Percentiles rank a stretch among this genome's conserved stretches.
Conservation (phyloP, 2,113 vertebrate genomes). For the Cricetomys ansorgei region DNA sequence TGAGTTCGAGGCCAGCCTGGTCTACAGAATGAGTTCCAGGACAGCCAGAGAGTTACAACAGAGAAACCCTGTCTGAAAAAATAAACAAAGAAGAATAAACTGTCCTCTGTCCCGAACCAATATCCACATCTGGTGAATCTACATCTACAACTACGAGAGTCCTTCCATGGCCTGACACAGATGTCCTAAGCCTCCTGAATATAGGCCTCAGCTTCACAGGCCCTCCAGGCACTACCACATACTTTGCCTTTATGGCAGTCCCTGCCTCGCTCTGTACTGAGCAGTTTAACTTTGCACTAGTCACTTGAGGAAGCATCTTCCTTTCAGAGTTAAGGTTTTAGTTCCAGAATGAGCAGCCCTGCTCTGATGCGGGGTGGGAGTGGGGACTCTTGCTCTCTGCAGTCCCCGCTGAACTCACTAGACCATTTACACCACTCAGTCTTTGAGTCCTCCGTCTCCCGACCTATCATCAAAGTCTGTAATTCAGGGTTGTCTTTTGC, state of each 20-base stretch:
- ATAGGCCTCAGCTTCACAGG: background rate
- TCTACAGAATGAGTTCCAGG: too few relatives aligned
- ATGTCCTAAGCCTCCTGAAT: background rate
- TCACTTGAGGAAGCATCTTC: background rate
- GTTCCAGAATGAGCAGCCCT: background rate
- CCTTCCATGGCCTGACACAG: background rate
- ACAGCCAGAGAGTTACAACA: too few relatives aligned
- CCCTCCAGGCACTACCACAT: background rate
- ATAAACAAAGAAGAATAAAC: too few relatives aligned
- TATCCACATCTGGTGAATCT: too few relatives aligned
- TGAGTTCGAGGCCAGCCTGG: too few relatives aligned
- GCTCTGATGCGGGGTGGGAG: background rate
- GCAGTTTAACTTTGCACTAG: background rate
- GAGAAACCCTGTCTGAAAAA: too few relatives aligned
- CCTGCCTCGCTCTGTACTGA: background rate
- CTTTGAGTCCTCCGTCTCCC: background rate
- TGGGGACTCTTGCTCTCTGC: background rate
- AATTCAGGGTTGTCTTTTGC: background rate
- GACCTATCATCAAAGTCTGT: background rate
- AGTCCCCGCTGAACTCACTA: background rate
- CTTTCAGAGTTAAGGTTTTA: background rate
- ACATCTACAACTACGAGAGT: too few relatives aligned
- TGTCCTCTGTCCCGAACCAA: too few relatives aligned
- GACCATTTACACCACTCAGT: background rate
- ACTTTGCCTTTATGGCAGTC: background rate